Evolutionary conservation across 2,797 vertebrate species (phyloP).

Genomic region (Tapera naevia): DNA sequence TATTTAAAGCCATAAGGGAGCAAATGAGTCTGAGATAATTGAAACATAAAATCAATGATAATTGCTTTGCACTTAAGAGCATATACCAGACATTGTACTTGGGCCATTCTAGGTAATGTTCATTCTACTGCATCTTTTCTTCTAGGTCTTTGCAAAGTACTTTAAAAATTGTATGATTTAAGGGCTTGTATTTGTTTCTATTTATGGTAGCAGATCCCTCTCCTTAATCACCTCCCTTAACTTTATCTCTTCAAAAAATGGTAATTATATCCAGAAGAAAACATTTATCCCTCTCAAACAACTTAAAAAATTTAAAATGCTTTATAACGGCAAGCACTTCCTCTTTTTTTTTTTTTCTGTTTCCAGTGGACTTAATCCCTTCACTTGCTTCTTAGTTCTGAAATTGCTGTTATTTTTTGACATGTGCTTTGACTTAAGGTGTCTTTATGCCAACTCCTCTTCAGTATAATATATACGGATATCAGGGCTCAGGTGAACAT

Average conservation of each 20-base stretch:
- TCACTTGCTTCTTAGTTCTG: not conserved
- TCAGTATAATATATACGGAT: not conserved
- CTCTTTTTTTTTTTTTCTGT: not conserved
- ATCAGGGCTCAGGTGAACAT: not conserved
- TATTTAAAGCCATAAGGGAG: slow-evolving; percentile 15
- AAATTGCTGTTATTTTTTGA: not conserved
- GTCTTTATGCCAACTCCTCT: not conserved
- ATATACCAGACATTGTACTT: not conserved
- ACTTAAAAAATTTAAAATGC: not conserved
- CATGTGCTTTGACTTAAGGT: not conserved
- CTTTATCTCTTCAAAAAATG: not conserved
- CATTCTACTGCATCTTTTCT: not conserved
- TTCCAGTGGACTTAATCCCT: not conserved
- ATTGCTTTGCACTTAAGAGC: not conserved
- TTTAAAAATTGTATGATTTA: not conserved
- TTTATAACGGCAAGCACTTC: not conserved
- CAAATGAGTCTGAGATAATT: slow-evolving; percentile 29
- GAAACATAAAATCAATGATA: slow-evolving; percentile 32
- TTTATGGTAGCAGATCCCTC: not conserved
- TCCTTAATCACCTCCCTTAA: not conserved
- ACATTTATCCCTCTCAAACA: not conserved
- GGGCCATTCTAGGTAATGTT: not conserved
- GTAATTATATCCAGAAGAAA: not conserved
- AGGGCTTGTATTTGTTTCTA: not conserved
- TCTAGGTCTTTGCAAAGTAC: not conserved